phyloP scores from a whole-genome alignment of 1,140 invertebrate genomes.

The Heterodera carotae region DNA sequence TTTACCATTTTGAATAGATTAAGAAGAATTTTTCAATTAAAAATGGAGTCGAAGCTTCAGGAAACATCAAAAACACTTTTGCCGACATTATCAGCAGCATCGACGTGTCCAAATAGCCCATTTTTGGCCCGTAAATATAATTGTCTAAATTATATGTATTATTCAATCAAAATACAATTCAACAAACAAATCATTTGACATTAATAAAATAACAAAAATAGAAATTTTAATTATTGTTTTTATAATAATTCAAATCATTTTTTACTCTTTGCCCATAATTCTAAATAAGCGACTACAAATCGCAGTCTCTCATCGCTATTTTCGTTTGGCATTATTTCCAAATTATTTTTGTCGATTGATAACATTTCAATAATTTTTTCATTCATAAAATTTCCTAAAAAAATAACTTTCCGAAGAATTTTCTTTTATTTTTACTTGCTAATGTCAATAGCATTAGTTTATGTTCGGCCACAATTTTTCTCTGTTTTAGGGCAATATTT shows the following conservation, averaged over 20 bases:
- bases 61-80: conserved; percentile 16
- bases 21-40: conserved; percentile 17
- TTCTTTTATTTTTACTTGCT: background rate
- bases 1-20: conserved; percentile 19
- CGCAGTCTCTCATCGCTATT: conserved; percentile 1
- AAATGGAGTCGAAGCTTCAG: background rate
- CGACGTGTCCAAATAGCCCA: conserved; percentile 13
- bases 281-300: conserved; percentile 2
- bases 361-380: background rate
- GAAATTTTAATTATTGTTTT: background rate
- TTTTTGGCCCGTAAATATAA: conserved; percentile 10
- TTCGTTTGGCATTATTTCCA: background rate
- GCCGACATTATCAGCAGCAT: background rate
- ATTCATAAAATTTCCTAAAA: conserved; percentile 1
- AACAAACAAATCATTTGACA: background rate
- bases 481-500: background rate
- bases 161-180: background rate
- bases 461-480: background rate
- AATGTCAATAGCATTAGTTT: background rate
- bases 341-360: background rate
- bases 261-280: conserved; percentile 22
- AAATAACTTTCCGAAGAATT: background rate
- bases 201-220: conserved; percentile 17
- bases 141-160: conserved; percentile 1
- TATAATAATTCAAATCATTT: background rate